Conservation (phyloP, 2,888 invertebrate genomes). For the Kuschelorhynchus macadamiae region DNA sequence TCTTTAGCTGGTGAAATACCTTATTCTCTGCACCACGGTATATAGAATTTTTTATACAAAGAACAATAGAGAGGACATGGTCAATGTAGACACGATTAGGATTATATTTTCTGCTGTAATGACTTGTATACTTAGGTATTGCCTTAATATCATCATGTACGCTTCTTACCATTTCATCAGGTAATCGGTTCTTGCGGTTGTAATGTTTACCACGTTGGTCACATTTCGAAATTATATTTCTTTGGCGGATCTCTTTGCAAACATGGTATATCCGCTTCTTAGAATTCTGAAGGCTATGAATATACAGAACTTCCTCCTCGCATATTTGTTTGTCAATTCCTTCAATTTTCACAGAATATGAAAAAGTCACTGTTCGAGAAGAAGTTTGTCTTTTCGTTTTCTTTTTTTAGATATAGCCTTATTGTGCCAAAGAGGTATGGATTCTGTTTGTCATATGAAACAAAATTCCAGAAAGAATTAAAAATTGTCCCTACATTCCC, state of each 20-base stretch:
- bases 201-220: constrained; percentile 13
- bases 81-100: constrained; percentile 18
- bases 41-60: too few species aligned
- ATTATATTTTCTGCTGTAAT: constrained; percentile 15
- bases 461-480: constrained; percentile 42
- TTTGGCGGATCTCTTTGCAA: constrained; percentile 1
- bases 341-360: constrained; percentile 6
- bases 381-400: constrained; percentile 5
- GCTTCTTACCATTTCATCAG: neutral
- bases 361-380: constrained; percentile 11
- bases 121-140: constrained; percentile 18
- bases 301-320: constrained; percentile 5
- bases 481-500: constrained; percentile 33
- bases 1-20: constrained; percentile 18
- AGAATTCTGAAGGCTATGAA: constrained; percentile 4
- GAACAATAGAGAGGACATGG: neutral
- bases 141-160: constrained; percentile 20
- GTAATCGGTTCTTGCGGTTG: constrained; percentile 6
- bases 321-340: constrained; percentile 7
- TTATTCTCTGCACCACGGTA: constrained; percentile 1
- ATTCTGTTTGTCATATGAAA: constrained; percentile 37
- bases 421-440: constrained; percentile 32
- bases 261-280: constrained; percentile 17
- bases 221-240: neutral
- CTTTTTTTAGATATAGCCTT: neutral